Conservation (phyloP, 2,113 vertebrate genomes). For the Ginglymostoma cirratum region DNA sequence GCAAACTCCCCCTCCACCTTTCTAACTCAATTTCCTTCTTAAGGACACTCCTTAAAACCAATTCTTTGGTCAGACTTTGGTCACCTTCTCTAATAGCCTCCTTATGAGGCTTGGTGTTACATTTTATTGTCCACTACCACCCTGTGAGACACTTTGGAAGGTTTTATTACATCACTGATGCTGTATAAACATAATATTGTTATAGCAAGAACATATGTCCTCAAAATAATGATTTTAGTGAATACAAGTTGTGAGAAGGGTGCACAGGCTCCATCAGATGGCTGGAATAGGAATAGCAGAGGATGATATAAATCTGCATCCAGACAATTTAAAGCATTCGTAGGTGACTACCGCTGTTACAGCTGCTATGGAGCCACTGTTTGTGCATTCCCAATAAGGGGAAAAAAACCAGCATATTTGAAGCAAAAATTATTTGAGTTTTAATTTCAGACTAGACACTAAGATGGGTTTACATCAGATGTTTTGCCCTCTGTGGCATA, state of each 20-base stretch:
- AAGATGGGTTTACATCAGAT: not conserved
- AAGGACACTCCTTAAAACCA: no score
- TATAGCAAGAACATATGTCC: not conserved
- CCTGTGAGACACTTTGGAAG: no score
- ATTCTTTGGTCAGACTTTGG: no score
- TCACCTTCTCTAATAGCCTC: no score
- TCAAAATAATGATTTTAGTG: not conserved
- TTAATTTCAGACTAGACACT: not conserved
- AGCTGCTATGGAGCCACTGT: not conserved
- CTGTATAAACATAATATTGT: not conserved
- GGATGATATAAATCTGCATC: no score
- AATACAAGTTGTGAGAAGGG: not conserved
- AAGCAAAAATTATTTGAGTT: not conserved
- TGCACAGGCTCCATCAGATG: conserved; percentile 4
- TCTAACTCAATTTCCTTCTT: no score
- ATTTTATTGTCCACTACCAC: no score
- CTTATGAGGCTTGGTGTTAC: no score
- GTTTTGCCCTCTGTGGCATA: not conserved
- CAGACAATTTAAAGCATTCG: not conserved
- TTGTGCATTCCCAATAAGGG: not conserved
- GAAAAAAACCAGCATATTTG: not conserved
- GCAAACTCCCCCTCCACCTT: no score
- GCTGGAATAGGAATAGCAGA: not conserved
- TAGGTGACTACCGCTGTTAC: not conserved
- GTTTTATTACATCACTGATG: no score